phyloP scores from a whole-genome alignment of 2,888 invertebrate species.

The Geophilus truncorum region DNA sequence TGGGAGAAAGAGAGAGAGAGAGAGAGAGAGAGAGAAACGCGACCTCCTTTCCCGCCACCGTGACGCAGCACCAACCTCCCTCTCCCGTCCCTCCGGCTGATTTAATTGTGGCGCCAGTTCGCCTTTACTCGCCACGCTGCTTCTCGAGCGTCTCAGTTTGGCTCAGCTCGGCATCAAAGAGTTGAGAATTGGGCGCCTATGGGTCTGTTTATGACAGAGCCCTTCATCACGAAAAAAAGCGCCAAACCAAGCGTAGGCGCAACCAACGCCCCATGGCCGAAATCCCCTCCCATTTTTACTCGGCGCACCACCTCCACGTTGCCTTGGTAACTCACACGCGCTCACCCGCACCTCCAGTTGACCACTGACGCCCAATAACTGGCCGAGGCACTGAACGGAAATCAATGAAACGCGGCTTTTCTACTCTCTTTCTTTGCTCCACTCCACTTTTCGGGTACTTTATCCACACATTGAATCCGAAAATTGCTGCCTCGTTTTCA shows the following conservation, averaged over 20 bases:
- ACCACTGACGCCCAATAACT: neutral
- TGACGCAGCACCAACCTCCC: conserved; percentile 10
- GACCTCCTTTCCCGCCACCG: conserved; percentile 10
- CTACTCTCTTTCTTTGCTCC: neutral
- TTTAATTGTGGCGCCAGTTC: conserved; percentile 4
- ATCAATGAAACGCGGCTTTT: neutral
- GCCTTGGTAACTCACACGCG: conserved; percentile 5
- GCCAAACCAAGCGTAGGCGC: conserved; percentile 3
- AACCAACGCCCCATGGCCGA: neutral
- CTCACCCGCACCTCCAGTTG: neutral
- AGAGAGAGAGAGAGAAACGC: conserved; percentile 25
- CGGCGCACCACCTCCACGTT: neutral
- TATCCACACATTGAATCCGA: neutral
- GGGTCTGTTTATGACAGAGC: neutral
- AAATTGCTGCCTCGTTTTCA: neutral
- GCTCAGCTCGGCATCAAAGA: neutral
- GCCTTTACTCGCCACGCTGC: conserved; percentile 10
- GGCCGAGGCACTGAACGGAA: neutral
- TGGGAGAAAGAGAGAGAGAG: too few relatives aligned
- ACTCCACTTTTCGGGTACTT: neutral
- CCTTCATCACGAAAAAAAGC: neutral
- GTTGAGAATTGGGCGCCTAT: conserved; percentile 10
- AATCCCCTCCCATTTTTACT: neutral
- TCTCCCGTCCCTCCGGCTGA: conserved; percentile 1
- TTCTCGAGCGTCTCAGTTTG: neutral